A percentile compares a stretch with the other conserved stretches of the same genome.
Conservation (phyloP, 1,140 invertebrate species). For the Magallana angulata region DNA sequence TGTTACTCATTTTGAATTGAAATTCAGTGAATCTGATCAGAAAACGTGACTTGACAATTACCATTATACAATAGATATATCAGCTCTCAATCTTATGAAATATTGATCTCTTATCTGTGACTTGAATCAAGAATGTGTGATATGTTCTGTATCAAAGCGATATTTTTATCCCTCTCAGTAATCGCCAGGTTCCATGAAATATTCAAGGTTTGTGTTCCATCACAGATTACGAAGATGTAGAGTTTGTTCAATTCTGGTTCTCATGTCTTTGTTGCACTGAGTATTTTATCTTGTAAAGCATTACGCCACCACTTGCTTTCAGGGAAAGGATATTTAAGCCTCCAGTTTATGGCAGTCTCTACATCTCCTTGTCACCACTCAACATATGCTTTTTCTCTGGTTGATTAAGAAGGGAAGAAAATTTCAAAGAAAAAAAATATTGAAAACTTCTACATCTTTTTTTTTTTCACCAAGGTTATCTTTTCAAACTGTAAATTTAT, state of each 20-base stretch:
- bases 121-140: neutral
- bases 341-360: neutral
- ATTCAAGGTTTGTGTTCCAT: constrained; percentile 17
- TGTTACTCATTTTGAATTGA: no score
- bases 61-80: no score
- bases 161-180: neutral
- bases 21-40: no score
- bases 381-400: constrained; percentile 3
- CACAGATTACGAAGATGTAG: neutral
- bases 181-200: neutral
- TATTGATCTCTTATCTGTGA: no score
- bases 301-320: neutral
- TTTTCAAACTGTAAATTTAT: neutral
- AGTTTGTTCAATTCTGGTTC: neutral
- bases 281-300: constrained; percentile 24
- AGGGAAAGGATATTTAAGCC: neutral
- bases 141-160: neutral
- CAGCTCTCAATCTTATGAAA: no score
- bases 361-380: neutral
- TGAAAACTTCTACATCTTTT: neutral
- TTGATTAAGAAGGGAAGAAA: constrained; percentile 8
- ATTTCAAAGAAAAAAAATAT: neutral
- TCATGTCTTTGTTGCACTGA: neutral
- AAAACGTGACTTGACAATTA: no score
- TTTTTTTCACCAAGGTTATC: neutral